Evolutionary conservation across 2,113 vertebrate genomes (phyloP), one percentile per base, ranked within the genome.

Genomic region (Alethe castanea): DNA sequence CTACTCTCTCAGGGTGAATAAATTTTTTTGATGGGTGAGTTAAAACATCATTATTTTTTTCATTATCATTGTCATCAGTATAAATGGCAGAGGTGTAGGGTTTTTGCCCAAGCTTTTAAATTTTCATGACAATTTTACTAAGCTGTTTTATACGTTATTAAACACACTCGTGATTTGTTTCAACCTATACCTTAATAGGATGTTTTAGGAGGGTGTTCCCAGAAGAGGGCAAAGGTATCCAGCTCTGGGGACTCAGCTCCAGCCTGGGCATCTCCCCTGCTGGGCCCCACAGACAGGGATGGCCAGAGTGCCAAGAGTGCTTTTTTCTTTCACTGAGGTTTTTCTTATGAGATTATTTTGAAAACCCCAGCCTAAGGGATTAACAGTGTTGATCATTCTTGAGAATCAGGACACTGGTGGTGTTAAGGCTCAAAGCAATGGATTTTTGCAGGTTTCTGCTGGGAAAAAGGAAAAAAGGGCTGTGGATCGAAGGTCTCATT

Each of bases 41-140:
- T 96, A 96, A 96, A 96, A 93, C 93, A 95, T 94, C 94, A 92
- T 97, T 96, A 96, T 96, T 96, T 96, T 96, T 97, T 95, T 96
- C 95, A 94, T 97, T 95, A 96, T 94, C 94, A 81, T 95, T 96
- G 94, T 95, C 95, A 96, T 97, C 95, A 86, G 92, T 96, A 94
- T 92, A 96, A 96, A 96, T 94, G 96, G 86, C 88, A 96, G 90
- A 96, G 95, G 93, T 96, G 85, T 86, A 90, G 82, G 69, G 73
- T 12, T 92, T 96, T 96, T 95, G 92, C 92, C 93, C 92, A 79
- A 94, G 92, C 95, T 93, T 96, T 96, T 96, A 97, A 97, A 97
- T 97, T 96, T 96, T 97, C 95, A 96, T 96, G 96, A 96, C 93
- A 96, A 96, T 92, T 96, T 96, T 96, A 97, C 90, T 95, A 96